Conservation (phyloP, 2,888 invertebrate species). For the Epinotia bilunana region DNA sequence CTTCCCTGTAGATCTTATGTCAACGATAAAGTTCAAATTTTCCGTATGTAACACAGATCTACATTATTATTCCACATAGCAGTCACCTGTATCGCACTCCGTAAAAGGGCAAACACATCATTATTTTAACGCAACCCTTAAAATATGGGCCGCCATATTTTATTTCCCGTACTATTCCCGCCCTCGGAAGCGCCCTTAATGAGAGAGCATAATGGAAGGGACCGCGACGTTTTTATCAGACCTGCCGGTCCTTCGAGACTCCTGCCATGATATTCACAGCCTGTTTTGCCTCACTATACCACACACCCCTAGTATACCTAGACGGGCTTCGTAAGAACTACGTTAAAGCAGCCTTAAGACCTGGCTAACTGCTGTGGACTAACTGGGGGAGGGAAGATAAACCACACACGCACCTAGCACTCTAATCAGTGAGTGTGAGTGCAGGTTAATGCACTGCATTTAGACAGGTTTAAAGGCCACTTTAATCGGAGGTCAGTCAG, state of each 20-base stretch:
- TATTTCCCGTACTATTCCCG: constrained; percentile 36
- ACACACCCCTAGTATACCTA: no score
- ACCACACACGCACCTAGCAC: no score
- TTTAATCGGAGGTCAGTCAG: no score
- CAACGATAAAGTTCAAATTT: neutral
- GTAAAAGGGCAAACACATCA: constrained; percentile 21
- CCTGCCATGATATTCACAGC: neutral
- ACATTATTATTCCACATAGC: constrained; percentile 1
- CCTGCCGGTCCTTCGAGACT: constrained; percentile 9
- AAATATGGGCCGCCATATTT: constrained; percentile 18
- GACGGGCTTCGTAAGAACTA: no score
- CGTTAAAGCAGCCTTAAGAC: no score
- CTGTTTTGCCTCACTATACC: no score
- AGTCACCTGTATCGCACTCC: neutral
- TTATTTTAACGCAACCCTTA: constrained; percentile 20
- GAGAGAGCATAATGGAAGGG: constrained; percentile 27
- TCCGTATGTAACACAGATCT: neutral
- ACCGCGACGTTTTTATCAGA: constrained; percentile 24
- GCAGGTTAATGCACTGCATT: no score
- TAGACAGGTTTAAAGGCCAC: no score
- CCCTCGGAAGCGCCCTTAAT: constrained; percentile 27
- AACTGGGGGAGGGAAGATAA: no score
- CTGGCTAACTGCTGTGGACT: no score
- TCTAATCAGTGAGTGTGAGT: no score
- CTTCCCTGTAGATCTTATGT: no score